These are phyloP conservation scores for Spea hammondii DNA, from an alignment of 2,797 vertebrate species.

Conservation along the genomic window DNA sequence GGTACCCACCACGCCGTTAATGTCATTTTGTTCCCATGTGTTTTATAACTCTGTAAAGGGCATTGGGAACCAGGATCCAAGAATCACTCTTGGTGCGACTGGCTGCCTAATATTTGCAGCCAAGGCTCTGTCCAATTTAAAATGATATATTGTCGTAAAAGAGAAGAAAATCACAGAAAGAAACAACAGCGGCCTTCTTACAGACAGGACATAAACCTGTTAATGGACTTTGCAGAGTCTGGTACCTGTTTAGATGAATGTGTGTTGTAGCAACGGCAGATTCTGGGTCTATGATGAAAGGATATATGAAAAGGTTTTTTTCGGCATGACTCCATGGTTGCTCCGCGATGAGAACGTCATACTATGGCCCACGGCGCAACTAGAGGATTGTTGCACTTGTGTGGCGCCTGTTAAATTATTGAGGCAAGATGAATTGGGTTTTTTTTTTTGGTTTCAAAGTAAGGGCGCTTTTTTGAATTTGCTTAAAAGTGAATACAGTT, in stretches of 20 bases:
- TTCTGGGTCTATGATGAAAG: background rate
- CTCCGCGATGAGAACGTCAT: no score
- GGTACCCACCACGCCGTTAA: background rate
- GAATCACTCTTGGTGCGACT: background rate
- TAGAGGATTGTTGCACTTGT: no score
- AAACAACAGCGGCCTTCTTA: background rate
- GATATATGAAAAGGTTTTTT: background rate
- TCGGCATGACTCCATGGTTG: no score
- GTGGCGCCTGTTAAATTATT: no score
- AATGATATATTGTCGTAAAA: background rate
- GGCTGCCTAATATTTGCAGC: slow-evolving; percentile 1
- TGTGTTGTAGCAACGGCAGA: background rate
- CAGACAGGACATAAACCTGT: background rate
- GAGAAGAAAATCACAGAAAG: background rate
- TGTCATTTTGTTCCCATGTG: background rate
- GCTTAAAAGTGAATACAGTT: no score
- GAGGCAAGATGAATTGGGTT: no score
- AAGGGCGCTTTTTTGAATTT: no score
- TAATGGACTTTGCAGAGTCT: background rate
- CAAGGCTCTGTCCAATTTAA: slow-evolving; percentile 2
- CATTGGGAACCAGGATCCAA: background rate
- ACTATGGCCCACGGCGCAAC: no score
- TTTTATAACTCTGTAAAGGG: slow-evolving; percentile 2
- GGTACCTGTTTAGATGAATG: background rate
- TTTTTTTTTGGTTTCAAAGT: no score